Conservation (phyloP, 2,888 invertebrate genomes). For the Stenodema calcarata region DNA sequence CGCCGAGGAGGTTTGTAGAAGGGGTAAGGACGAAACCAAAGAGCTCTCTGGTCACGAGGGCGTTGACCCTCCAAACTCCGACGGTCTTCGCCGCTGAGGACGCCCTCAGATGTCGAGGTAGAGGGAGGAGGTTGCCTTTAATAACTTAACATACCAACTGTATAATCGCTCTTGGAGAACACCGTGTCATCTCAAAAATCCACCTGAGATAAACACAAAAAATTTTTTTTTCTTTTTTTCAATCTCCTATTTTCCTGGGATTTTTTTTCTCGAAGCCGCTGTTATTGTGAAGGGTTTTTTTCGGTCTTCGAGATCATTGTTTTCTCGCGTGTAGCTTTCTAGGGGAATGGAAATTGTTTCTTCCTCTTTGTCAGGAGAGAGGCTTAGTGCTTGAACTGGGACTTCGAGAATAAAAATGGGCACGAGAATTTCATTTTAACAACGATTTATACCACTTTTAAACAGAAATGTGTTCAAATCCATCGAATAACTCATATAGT, state of each 20-base stretch:
- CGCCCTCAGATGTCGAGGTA: not conserved
- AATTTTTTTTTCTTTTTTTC: not conserved
- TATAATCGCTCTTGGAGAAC: slow-evolving; percentile 32
- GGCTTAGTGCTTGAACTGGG: no score
- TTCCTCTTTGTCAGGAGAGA: no score
- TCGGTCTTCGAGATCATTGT: not conserved
- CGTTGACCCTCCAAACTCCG: slow-evolving; percentile 36
- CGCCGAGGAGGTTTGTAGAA: not conserved
- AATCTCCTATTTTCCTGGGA: not conserved
- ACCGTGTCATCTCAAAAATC: slow-evolving; percentile 20
- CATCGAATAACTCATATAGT: no score
- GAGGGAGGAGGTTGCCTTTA: slow-evolving; percentile 37
- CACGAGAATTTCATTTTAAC: no score
- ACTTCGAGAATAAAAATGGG: no score
- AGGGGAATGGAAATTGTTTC: not conserved
- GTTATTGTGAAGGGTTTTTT: not conserved
- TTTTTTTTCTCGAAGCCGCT: not conserved
- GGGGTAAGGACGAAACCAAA: not conserved
- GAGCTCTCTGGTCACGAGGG: slow-evolving; percentile 24
- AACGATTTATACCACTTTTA: no score
- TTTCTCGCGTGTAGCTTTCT: not conserved
- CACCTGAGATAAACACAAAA: not conserved
- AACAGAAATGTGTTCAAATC: no score
- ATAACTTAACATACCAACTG: slow-evolving; percentile 41
- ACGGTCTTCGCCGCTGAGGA: not conserved